phyloP scores from a whole-genome alignment of 2,888 invertebrate species.

The Leptinotarsa tumamoca region DNA sequence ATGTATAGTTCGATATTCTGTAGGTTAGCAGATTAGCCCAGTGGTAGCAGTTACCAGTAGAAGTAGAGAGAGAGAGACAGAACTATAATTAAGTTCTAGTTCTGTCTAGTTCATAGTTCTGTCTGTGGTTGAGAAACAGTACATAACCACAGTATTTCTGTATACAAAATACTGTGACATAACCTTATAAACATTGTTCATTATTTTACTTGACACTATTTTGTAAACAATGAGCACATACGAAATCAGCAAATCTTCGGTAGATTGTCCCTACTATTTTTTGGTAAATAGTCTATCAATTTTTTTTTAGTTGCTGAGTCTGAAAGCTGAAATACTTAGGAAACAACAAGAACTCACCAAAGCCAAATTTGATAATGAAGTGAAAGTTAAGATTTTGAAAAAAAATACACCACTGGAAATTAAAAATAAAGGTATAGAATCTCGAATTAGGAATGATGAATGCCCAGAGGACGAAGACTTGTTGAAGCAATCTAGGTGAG shows the following conservation, averaged over 20 bases:
- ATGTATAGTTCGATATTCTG: too few relatives aligned
- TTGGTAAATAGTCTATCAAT: constrained; percentile 1
- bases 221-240: constrained; percentile 55
- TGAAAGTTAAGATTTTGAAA: constrained; percentile 65
- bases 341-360: constrained; percentile 87
- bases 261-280: constrained; percentile 45
- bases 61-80: too few relatives aligned
- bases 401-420: constrained; percentile 58
- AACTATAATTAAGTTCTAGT: too few relatives aligned
- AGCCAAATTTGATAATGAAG: constrained; percentile 73
- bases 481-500: constrained; percentile 66
- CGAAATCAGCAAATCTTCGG: constrained; percentile 61
- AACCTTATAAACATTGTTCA: too few relatives aligned
- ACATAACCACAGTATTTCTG: too few relatives aligned
- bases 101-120: too few relatives aligned
- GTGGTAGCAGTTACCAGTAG: too few relatives aligned
- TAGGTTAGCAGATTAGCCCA: too few relatives aligned
- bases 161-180: too few relatives aligned
- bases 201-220: not conserved
- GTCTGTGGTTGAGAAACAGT: too few relatives aligned
- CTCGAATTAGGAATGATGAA: constrained; percentile 61
- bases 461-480: constrained; percentile 62
- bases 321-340: constrained; percentile 89
- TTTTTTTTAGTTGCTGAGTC: constrained; percentile 74
- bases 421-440: constrained; percentile 67